Conservation (phyloP, 2,888 invertebrate species). For the Oligia strigilis region DNA sequence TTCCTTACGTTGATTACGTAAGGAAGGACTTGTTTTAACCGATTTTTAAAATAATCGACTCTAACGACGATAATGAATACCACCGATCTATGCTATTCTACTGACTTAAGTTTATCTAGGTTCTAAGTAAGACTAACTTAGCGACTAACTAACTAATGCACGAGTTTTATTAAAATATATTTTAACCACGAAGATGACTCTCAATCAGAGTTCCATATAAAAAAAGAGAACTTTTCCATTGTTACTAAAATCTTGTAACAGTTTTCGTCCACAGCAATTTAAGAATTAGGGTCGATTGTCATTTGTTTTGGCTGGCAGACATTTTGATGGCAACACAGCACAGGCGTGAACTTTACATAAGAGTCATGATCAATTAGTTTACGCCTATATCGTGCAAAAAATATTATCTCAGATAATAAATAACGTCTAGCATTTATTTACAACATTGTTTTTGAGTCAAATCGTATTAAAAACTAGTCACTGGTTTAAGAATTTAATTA, state of each 20-base stretch:
- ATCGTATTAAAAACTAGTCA: not conserved
- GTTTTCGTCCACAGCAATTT: slow-evolving; percentile 29
- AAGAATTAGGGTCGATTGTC: slow-evolving; percentile 43
- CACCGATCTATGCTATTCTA: not conserved
- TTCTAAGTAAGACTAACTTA: not conserved
- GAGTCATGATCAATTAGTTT: slow-evolving; percentile 17
- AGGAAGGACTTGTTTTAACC: too few species aligned
- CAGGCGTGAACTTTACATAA: slow-evolving; percentile 3
- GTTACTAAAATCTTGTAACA: slow-evolving; percentile 12
- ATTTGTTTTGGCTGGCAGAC: slow-evolving; percentile 15
- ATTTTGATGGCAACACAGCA: not conserved
- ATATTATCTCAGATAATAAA: not conserved
- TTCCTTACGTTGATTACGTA: not conserved
- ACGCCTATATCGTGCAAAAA: not conserved
- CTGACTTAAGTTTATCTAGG: not conserved
- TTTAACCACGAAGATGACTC: not conserved
- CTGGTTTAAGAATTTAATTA: not conserved
- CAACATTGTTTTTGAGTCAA: not conserved
- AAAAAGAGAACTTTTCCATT: slow-evolving; percentile 19
- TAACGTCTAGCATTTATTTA: not conserved
- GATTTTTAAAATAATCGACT: too few species aligned
- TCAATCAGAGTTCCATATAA: slow-evolving; percentile 25
- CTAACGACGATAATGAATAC: not conserved
- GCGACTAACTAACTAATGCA: not conserved
- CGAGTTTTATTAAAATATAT: not conserved